Percentiles rank a stretch among this genome's conserved stretches.
Evolutionary conservation across 2,113 vertebrate genomes (phyloP).

Genomic region (Myxocyprinus asiaticus): DNA sequence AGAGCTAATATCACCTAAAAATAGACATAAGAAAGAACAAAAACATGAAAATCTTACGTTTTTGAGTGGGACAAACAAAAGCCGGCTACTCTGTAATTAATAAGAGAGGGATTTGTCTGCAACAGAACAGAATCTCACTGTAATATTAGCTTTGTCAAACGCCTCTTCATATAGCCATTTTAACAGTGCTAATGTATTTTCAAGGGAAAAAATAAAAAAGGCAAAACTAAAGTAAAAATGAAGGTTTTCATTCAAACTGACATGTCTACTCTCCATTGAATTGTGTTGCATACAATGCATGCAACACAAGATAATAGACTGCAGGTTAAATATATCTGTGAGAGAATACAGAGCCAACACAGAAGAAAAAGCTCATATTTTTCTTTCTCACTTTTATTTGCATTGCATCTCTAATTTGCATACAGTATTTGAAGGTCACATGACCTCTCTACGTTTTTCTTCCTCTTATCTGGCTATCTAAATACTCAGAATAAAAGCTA

Average conservation of each 20-base stretch:
- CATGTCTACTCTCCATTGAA: conserved; percentile 8
- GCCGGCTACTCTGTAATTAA: conserved; percentile 58
- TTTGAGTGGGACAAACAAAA: conserved; percentile 49
- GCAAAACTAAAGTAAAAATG: not conserved
- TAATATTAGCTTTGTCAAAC: conserved; percentile 52
- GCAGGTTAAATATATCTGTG: conserved; percentile 1
- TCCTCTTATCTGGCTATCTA: conserved; percentile 18
- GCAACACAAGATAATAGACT: conserved; percentile 3
- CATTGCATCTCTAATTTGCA: conserved; percentile 38
- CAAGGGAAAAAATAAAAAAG: conserved; percentile 64
- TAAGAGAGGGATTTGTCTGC: conserved; percentile 54
- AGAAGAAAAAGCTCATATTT: conserved; percentile 2
- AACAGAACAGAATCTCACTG: conserved; percentile 49
- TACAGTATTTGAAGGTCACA: conserved; percentile 33
- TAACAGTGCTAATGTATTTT: conserved; percentile 64
- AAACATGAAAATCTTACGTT: no score
- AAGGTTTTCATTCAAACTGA: no score
- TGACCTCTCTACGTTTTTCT: conserved; percentile 27
- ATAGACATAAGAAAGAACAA: conserved; percentile 7
- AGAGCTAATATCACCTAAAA: not conserved
- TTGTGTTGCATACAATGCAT: not conserved
- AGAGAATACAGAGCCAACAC: conserved; percentile 26
- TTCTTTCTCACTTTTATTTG: conserved; percentile 36
- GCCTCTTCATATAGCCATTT: conserved; percentile 61
- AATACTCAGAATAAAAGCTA: conserved; percentile 25